phyloP scores from a whole-genome alignment of 2,888 invertebrate species.

The Dysmachus trigonus region DNA sequence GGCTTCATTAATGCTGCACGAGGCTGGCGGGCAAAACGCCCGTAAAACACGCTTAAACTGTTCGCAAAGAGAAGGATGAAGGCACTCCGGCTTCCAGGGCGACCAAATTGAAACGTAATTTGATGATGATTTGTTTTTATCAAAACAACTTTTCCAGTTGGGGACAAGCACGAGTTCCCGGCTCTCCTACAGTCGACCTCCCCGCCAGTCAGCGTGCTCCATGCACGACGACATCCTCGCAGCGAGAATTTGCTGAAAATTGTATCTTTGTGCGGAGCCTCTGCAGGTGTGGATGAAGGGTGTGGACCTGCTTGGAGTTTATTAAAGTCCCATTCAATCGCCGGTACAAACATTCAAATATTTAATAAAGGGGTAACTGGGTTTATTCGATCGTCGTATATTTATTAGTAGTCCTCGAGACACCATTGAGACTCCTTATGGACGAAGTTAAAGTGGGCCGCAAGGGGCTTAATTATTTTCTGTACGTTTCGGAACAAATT shows the following conservation, averaged over 20 bases:
- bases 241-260: not conserved
- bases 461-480: not conserved
- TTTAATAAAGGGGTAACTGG: slow-evolving; percentile 41
- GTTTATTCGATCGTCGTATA: slow-evolving; percentile 29
- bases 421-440: not conserved
- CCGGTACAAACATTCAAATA: slow-evolving; percentile 34
- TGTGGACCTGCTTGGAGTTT: not conserved
- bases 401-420: not conserved
- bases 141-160: slow-evolving; percentile 52
- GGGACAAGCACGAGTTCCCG: slow-evolving; percentile 17
- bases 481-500: not conserved
- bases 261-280: not conserved
- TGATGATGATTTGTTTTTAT: slow-evolving; percentile 53
- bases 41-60: not conserved
- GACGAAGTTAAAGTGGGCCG: not conserved
- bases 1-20: slow-evolving; percentile 2
- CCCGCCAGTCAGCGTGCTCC: not conserved
- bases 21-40: not conserved
- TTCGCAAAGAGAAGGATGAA: not conserved
- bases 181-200: not conserved
- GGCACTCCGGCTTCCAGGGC: slow-evolving; percentile 33
- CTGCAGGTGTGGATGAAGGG: not conserved
- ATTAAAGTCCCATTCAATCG: slow-evolving; percentile 42
- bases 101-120: slow-evolving; percentile 54
- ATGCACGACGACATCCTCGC: not conserved